Conservation (phyloP, 2,888 invertebrate genomes). For the Athalia rosae region DNA sequence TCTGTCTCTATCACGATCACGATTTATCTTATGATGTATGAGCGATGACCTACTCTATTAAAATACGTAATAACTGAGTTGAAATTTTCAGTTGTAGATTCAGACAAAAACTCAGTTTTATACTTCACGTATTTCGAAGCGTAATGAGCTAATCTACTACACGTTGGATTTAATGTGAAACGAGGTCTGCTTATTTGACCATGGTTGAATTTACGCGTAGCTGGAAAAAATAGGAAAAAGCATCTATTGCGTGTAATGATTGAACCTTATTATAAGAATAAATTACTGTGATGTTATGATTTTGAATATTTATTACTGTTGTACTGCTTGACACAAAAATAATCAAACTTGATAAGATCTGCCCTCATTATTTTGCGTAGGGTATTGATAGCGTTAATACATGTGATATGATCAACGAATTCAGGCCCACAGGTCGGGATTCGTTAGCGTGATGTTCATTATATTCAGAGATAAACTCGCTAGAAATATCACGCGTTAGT, state of each 20-base stretch:
- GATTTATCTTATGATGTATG: background rate
- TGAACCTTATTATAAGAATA: background rate
- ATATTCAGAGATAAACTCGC: conserved; percentile 3
- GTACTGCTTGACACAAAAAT: conserved; percentile 21
- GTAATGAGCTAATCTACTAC: no score
- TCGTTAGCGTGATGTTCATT: background rate
- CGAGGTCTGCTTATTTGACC: conserved; percentile 10
- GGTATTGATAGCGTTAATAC: conserved; percentile 22
- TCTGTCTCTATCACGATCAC: background rate
- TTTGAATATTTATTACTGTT: conserved; percentile 24
- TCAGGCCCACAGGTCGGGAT: background rate
- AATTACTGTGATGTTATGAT: conserved; percentile 26
- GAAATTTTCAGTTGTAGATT: background rate
- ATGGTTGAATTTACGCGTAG: conserved; percentile 10
- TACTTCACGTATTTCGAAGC: background rate
- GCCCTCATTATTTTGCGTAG: conserved; percentile 16
- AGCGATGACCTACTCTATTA: background rate
- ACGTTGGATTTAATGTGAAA: background rate
- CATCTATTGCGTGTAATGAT: background rate
- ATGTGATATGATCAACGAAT: background rate
- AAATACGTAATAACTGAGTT: background rate
- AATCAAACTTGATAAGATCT: conserved; percentile 23
- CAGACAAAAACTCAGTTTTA: conserved; percentile 4
- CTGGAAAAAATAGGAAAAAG: conserved; percentile 25
- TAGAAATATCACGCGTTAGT: conserved; percentile 14